Conservation (phyloP, 2,797 vertebrate genomes). For the Carcharodon carcharias region DNA sequence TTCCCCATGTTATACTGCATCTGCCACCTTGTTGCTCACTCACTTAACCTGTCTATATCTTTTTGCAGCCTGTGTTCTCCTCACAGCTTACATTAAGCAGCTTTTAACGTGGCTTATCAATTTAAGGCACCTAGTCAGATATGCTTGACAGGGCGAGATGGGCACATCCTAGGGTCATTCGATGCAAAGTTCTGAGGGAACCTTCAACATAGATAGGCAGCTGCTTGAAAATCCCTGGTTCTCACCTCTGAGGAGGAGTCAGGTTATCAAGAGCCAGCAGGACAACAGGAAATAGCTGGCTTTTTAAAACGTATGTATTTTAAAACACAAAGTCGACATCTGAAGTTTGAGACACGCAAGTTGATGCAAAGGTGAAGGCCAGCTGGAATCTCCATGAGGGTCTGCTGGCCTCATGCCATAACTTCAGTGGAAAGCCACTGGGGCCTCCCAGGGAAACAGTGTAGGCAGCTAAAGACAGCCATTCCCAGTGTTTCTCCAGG, state of each 20-base stretch:
- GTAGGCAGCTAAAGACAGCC: too few species aligned
- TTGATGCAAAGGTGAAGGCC: background rate
- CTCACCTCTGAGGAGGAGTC: background rate
- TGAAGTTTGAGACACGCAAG: background rate
- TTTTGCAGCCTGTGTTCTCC: too few species aligned
- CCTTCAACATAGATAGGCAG: too few species aligned
- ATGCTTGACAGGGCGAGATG: background rate
- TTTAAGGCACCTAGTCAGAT: background rate
- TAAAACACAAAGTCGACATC: background rate
- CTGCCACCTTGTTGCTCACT: too few species aligned
- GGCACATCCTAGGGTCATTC: background rate
- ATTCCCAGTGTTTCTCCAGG: too few species aligned
- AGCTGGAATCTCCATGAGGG: background rate
- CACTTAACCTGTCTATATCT: too few species aligned
- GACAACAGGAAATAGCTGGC: background rate
- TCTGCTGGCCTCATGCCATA: too few species aligned
- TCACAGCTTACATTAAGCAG: background rate
- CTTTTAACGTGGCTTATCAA: background rate
- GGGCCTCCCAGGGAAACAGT: too few species aligned
- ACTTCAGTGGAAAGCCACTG: too few species aligned
- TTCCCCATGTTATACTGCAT: too few species aligned
- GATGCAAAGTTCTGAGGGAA: background rate
- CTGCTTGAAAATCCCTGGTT: too few species aligned
- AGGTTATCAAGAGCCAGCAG: background rate
- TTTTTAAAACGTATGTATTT: background rate